A percentile compares a stretch with the other conserved stretches of the same genome.
Evolutionary conservation across 2,888 invertebrate species (phyloP).

Genomic region (Melikaiella ostensackeni): DNA sequence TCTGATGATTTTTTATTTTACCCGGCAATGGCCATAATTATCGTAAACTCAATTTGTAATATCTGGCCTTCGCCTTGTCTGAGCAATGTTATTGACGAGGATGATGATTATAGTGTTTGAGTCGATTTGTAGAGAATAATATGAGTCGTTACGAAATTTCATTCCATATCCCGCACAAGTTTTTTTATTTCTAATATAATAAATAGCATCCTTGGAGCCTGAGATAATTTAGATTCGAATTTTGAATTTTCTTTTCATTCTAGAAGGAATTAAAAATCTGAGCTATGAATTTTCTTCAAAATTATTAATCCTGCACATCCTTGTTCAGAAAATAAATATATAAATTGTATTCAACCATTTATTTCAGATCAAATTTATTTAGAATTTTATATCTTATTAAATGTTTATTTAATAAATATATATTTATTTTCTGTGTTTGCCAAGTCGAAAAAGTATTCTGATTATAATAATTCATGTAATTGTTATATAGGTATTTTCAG

Average conservation of each 20-base stretch:
- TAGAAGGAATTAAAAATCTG: neutral
- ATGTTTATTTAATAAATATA: neutral
- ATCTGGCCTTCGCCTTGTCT: constrained; percentile 48
- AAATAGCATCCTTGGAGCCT: neutral
- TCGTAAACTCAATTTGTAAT: constrained; percentile 43
- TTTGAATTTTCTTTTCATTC: neutral
- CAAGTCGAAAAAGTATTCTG: no score
- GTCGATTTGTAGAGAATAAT: constrained; percentile 6
- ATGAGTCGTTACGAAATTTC: constrained; percentile 12
- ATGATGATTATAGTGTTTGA: constrained; percentile 19
- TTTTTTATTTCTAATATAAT: constrained; percentile 5
- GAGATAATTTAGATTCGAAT: neutral
- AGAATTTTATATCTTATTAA: neutral
- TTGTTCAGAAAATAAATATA: neutral
- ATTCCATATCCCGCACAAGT: neutral
- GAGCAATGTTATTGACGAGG: constrained; percentile 39
- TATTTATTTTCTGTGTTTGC: no score
- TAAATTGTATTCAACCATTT: neutral
- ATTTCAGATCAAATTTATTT: neutral
- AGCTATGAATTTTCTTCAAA: neutral
- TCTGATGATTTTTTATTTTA: neutral
- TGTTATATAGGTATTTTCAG: no score
- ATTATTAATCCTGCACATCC: neutral
- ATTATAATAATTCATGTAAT: no score
- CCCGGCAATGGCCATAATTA: constrained; percentile 25